Conservation (phyloP, 1,140 invertebrate species). For the Trachymyrmex cornetzi region DNA sequence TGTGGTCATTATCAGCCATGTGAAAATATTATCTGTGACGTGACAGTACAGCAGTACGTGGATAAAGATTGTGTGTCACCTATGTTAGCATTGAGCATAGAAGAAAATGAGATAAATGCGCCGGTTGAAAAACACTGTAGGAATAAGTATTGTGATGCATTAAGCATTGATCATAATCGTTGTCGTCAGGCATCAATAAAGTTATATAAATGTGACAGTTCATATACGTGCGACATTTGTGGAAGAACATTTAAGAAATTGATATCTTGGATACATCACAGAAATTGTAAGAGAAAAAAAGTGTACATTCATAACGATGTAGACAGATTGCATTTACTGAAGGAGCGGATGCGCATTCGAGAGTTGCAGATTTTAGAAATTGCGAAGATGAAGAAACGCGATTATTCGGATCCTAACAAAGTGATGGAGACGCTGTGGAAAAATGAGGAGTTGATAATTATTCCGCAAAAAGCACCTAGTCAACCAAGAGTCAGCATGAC, state of each 20-base stretch:
- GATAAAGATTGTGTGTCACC: conserved; percentile 77
- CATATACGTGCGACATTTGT: conserved; percentile 82
- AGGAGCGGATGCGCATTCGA: conserved; percentile 81
- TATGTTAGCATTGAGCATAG: conserved; percentile 80
- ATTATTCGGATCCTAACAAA: conserved; percentile 80
- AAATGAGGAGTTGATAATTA: conserved; percentile 83
- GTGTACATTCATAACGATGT: conserved; percentile 81
- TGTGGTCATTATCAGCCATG: conserved; percentile 83
- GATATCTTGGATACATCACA: conserved; percentile 80
- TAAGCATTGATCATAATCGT: conserved; percentile 83
- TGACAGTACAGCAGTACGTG: conserved; percentile 80
- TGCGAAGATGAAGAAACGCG: conserved; percentile 74
- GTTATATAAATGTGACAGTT: conserved; percentile 78
- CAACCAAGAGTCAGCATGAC: conserved; percentile 72
- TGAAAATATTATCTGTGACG: conserved; percentile 82
- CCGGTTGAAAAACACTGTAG: conserved; percentile 81
- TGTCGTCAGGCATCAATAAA: conserved; percentile 80
- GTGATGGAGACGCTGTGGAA: conserved; percentile 81
- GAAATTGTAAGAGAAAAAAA: conserved; percentile 81
- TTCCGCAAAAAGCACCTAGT: conserved; percentile 77
- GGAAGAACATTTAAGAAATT: conserved; percentile 75
- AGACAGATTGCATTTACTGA: conserved; percentile 76
- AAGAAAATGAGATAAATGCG: conserved; percentile 81
- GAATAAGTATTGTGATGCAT: conserved; percentile 80
- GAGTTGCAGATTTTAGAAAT: conserved; percentile 82